These are phyloP conservation scores for Cynoglossus semilaevis DNA, from an alignment of 2,113 vertebrate genomes.

Conservation along the genomic window DNA sequence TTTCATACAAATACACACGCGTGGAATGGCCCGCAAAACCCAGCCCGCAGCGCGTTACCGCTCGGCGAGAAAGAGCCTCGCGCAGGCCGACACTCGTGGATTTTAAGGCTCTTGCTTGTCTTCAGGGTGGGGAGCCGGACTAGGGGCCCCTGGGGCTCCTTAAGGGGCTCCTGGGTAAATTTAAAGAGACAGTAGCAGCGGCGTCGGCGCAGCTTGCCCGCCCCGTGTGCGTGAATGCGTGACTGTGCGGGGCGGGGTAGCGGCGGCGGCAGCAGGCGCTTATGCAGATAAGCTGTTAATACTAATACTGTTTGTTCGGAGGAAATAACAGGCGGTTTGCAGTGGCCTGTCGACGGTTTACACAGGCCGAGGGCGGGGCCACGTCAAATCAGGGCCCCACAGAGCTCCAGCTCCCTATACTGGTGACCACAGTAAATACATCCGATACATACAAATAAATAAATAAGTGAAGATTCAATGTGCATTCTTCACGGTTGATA, in stretches of 20 bases:
- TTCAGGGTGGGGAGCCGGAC: slow-evolving; percentile 89
- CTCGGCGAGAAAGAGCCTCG: slow-evolving; percentile 41
- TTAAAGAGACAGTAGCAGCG: slow-evolving; percentile 91
- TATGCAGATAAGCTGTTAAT: slow-evolving; percentile 53
- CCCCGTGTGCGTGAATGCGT: slow-evolving; percentile 19
- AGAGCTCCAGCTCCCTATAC: neutral
- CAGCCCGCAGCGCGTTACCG: slow-evolving; percentile 55
- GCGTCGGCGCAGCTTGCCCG: slow-evolving; percentile 68
- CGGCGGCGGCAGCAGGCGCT: slow-evolving; percentile 42
- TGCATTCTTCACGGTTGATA: too few relatives aligned
- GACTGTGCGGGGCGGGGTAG: slow-evolving; percentile 20
- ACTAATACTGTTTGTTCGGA: slow-evolving; percentile 29
- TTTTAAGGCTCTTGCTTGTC: slow-evolving; percentile 81
- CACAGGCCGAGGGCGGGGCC: slow-evolving; percentile 14
- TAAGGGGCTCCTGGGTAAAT: slow-evolving; percentile 98
- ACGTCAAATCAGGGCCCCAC: slow-evolving; percentile 23
- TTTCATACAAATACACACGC: slow-evolving; percentile 66
- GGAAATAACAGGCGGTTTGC: neutral
- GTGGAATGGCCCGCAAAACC: slow-evolving; percentile 19
- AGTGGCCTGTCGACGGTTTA: slow-evolving; percentile 27
- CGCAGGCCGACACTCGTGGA: slow-evolving; percentile 74
- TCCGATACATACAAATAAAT: neutral
- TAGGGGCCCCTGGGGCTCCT: slow-evolving; percentile 96
- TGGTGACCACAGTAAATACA: neutral
- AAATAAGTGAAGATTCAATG: too few relatives aligned